phyloP scores from a whole-genome alignment of 2,113 vertebrate genomes.

The Sigmodon hispidus region DNA sequence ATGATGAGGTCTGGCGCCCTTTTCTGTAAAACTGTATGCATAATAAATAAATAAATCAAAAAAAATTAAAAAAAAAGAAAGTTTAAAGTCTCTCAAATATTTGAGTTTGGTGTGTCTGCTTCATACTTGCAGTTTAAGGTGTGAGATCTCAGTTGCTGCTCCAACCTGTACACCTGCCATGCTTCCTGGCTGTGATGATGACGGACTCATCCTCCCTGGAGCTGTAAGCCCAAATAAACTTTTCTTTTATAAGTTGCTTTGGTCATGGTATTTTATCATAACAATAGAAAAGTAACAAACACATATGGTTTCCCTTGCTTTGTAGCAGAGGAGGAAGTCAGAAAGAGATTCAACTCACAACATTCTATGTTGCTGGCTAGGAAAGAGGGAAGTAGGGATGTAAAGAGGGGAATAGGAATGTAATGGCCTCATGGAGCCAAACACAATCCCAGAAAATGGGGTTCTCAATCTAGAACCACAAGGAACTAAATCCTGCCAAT shows the following conservation, averaged over 20 bases:
- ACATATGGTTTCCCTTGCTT: not conserved
- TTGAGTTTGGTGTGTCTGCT: not conserved
- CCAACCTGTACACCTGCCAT: not conserved
- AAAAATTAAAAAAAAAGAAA: no score
- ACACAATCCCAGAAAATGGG: not conserved
- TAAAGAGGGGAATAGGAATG: not conserved
- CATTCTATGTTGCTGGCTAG: not conserved
- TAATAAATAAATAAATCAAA: no score
- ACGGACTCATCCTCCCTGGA: not conserved
- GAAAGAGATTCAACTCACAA: not conserved
- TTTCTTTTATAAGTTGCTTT: not conserved
- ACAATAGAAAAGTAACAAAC: not conserved
- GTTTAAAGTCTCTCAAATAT: not conserved
- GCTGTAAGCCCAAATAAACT: not conserved
- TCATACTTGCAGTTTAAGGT: not conserved
- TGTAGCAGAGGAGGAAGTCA: conserved; percentile 22
- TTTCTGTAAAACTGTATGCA: no score
- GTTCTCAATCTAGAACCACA: not conserved
- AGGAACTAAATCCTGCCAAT: not conserved
- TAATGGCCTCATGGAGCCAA: not conserved
- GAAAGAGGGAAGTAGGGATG: not conserved
- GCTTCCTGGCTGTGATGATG: not conserved
- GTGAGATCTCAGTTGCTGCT: not conserved
- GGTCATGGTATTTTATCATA: not conserved
- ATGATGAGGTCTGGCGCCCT: no score